A percentile compares a stretch with the other conserved stretches of the same genome.
Evolutionary conservation across 2,797 vertebrate genomes (phyloP).

Genomic region (Sebastes cheni): DNA sequence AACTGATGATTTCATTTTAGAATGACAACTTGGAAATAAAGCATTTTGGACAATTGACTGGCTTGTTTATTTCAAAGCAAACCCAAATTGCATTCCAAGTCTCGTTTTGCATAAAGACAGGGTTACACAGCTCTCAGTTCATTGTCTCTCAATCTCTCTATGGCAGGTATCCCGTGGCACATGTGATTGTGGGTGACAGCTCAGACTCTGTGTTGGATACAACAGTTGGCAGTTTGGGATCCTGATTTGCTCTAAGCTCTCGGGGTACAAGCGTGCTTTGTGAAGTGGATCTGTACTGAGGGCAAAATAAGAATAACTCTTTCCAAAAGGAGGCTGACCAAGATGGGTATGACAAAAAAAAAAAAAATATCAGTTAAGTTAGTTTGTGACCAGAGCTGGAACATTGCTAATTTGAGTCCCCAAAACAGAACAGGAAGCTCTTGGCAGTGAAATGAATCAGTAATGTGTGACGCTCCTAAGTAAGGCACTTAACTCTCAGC

Average conservation of each 20-base stretch:
- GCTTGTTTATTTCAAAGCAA: slow-evolving; percentile 12
- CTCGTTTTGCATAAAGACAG: slow-evolving; percentile 12
- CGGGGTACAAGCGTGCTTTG: slow-evolving; percentile 24
- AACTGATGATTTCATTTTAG: background rate
- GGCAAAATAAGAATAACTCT: slow-evolving; percentile 47
- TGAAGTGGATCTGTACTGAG: slow-evolving; percentile 31
- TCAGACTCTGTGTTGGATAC: slow-evolving; percentile 54
- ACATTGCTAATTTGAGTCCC: slow-evolving; percentile 2
- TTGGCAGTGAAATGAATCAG: slow-evolving; percentile 11
- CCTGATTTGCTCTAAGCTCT: slow-evolving; percentile 47
- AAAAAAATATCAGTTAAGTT: background rate
- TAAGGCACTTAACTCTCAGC: slow-evolving; percentile 13
- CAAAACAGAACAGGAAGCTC: background rate
- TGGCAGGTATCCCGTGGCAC: slow-evolving; percentile 64
- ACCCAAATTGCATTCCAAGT: background rate
- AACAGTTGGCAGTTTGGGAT: slow-evolving; percentile 64
- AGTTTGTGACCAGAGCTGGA: slow-evolving; percentile 11
- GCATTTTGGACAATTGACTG: background rate
- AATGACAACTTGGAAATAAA: background rate
- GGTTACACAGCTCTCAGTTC: slow-evolving; percentile 18
- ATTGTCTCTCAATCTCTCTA: slow-evolving; percentile 44
- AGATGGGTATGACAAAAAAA: background rate
- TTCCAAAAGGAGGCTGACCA: slow-evolving; percentile 20
- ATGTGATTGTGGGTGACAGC: slow-evolving; percentile 64
- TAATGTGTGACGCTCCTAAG: background rate